Evolutionary conservation across 2,888 invertebrate genomes (phyloP), one percentile per base, ranked within the genome.

Genomic region (Notocelia uddmanniana): DNA sequence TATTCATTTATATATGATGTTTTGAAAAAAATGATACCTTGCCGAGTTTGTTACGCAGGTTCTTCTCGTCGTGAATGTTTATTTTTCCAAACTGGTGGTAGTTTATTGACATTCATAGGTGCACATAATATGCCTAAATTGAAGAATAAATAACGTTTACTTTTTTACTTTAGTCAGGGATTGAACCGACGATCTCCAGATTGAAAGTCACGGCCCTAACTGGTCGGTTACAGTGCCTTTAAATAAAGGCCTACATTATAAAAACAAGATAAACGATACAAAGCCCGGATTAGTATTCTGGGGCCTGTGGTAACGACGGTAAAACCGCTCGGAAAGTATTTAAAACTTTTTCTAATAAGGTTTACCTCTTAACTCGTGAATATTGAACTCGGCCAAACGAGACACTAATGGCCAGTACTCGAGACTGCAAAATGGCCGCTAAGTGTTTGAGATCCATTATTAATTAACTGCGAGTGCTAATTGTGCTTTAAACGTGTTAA

Each of bases 361-460:
- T 58, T n/a, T 37, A 37, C 57, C 37, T 37, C 23, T 64, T 26
- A 37, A 26, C 50, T 11, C 63, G 13, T 48, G 37, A 69, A 63
- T 37, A 69, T 64, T 69, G 37, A 9, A 62, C 10, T 21, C 23
- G 19, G n/a, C 62, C 55, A 48, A 63, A 34, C 34, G 48, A 55
- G 48, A 69, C 69, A 55, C 62, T 57, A 63, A 68, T 59, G 48
- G 58, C 45, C 23, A 54, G 3, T 59, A 13, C 31, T 21, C n/a
- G 23, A 23, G 50, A 48, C 57, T 57, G 55, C 45, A 68, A 19
- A 69, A 60, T 59, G 52, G 54, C 48, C 45, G 45, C 34, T 67
- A 71, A 71, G 71, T 71, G 71, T 71, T 71, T 71, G 13, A 71
- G 54, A 71, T 71, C 59, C 71, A 71, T 71, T 71, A 63, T 71